These are phyloP conservation scores for Leptocoma aspasia DNA, from an alignment of 2,113 vertebrate species.

Conservation along the genomic window DNA sequence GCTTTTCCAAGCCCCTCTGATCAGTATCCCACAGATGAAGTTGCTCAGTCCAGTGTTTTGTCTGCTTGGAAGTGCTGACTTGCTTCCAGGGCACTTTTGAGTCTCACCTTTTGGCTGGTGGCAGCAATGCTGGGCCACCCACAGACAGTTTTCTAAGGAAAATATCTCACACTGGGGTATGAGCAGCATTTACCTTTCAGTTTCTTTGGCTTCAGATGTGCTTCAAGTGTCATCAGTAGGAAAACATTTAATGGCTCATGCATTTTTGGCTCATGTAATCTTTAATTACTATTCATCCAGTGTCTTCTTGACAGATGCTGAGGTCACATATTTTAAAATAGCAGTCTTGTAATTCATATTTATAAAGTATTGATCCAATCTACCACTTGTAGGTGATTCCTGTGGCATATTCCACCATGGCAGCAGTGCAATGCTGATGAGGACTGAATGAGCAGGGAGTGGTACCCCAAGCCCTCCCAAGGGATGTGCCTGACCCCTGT, in stretches of 20 bases:
- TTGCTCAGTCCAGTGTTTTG: not conserved
- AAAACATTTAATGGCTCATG: not conserved
- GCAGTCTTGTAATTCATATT: not conserved
- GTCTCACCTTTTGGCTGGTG: not conserved
- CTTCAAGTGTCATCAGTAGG: not conserved
- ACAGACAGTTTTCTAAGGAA: not conserved
- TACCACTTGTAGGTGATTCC: not conserved
- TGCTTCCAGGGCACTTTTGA: not conserved
- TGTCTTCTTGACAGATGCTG: not conserved
- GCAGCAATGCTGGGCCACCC: not conserved
- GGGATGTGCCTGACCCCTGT: not conserved
- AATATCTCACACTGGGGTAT: fast-evolving
- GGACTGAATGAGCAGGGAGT: not conserved
- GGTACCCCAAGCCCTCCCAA: fast-evolving
- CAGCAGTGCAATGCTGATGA: not conserved
- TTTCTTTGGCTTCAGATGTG: not conserved
- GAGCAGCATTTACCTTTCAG: not conserved
- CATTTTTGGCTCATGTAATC: not conserved
- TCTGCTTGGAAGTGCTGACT: not conserved
- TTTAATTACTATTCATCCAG: not conserved
- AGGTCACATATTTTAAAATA: not conserved
- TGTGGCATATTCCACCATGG: not conserved
- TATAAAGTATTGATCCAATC: not conserved
- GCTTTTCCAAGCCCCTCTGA: not conserved
- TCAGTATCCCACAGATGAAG: not conserved